These are phyloP conservation scores for Anoncus sp. DNA, from an alignment of 2,888 invertebrate species.

Conservation along the genomic window DNA sequence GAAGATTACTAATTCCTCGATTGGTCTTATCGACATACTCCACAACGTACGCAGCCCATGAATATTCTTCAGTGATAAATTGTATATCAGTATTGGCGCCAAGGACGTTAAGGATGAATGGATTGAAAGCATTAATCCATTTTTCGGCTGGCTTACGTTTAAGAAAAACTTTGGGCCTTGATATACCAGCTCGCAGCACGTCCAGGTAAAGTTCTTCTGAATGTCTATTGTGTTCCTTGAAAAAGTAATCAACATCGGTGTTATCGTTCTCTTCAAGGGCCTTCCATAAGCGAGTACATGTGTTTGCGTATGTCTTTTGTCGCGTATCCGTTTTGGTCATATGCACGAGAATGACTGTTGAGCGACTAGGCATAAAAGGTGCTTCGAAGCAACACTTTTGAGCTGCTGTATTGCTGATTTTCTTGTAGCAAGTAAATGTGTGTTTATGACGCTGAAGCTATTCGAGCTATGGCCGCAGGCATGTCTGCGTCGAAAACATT, in stretches of 20 bases:
- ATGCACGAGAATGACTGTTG: constrained; percentile 65
- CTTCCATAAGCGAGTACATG: constrained; percentile 33
- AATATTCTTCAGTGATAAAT: constrained; percentile 65
- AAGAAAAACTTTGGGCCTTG: constrained; percentile 41
- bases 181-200: constrained; percentile 62
- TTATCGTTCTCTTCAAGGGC: constrained; percentile 27
- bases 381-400: constrained; percentile 73
- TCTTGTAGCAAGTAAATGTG: constrained; percentile 69
- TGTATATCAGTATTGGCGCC: constrained; percentile 65
- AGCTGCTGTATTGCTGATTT: constrained; percentile 47
- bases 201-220: constrained; percentile 58
- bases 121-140: constrained; percentile 58
- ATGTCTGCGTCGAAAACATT: constrained; percentile 52
- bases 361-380: constrained; percentile 71
- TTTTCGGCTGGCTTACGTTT: constrained; percentile 52
- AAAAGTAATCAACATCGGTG: constrained; percentile 24
- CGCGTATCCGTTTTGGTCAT: constrained; percentile 59
- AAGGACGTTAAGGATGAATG: constrained; percentile 52
- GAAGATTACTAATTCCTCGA: constrained; percentile 62
- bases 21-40: constrained; percentile 65
- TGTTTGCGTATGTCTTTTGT: neutral
- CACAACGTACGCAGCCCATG: constrained; percentile 59
- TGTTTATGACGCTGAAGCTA: constrained; percentile 45
- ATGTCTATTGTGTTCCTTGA: neutral
- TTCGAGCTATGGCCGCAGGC: no score